Percentiles rank a stretch among this genome's conserved stretches.
Evolutionary conservation across 2,797 vertebrate species (phyloP).

Genomic region (Columba guinea): DNA sequence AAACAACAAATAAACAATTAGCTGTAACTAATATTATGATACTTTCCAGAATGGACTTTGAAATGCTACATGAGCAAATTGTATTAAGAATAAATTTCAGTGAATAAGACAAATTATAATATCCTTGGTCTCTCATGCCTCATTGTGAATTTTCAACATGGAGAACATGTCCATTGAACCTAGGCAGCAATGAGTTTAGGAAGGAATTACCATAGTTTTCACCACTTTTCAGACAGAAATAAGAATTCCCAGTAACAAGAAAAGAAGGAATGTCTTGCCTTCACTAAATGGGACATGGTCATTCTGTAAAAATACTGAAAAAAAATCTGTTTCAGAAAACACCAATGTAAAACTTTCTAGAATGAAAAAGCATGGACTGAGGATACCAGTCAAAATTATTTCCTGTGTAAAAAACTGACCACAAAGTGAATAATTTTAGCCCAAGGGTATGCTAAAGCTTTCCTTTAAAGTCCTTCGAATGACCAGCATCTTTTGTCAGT

Average conservation of each 20-base stretch:
- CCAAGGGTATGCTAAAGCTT: neutral
- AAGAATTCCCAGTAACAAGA: neutral
- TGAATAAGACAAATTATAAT: neutral
- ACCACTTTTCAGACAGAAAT: neutral
- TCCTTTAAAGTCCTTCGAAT: neutral
- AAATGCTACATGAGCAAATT: neutral
- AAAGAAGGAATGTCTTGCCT: neutral
- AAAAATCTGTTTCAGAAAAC: neutral
- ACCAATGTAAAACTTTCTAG: neutral
- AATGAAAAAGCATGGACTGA: neutral
- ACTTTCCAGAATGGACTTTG: neutral
- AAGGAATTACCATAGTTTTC: neutral
- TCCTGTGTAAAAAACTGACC: neutral
- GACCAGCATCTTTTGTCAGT: neutral
- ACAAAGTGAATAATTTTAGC: neutral
- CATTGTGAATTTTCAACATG: neutral
- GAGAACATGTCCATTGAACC: neutral
- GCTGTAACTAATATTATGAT: neutral
- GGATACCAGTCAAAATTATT: neutral
- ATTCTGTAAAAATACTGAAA: neutral
- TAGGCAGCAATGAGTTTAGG: neutral
- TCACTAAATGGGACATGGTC: neutral
- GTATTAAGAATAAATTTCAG: neutral
- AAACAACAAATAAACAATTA: neutral
- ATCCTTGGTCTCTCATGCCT: neutral